Evolutionary conservation across 1,140 invertebrate species (phyloP), one percentile per base, ranked within the genome.

Genomic region (Nasonia vitripennis): DNA sequence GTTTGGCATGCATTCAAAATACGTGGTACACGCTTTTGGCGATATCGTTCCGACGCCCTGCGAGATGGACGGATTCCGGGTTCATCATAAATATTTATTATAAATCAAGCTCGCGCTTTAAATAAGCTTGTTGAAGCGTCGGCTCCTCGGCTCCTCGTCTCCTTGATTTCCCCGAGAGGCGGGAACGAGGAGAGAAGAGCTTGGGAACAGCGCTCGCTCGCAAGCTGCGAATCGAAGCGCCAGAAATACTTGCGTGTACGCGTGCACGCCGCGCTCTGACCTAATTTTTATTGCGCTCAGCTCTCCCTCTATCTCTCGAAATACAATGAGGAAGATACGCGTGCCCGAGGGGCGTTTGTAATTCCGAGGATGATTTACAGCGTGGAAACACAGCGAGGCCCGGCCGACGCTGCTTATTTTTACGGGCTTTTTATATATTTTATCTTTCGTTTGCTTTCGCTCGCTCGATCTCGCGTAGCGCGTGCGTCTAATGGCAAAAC

Each of bases 331-430:
- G 34, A 20, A 62, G 14, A 62, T 41, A 77, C 48, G 5, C 37
- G 10, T 9, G 27, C 27, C 41, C 51, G 23, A 17, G 23, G 68
- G 31, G 73, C 73, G 7, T 62, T n/a, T 74, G 45, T 75, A 34
- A 82, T 82, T 82, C 41, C 34, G 37, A 12, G 34, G 31, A 84
- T 84, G 67, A 84, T 84, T 84, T 84, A 84, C 45, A 45, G 37
- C 11, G 9, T 55, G 75, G 20, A 34, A 70, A 80, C 37, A 5
- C 11, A 7, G 20, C 70, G 55, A 20, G 20, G 3, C 12, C 2
- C 70, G 9, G 34, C 34, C 14, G 68, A 31, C 34, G 48, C 34
- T 70, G 78, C 34, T 68, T 80, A 67, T 84, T 83, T 77, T 83
- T 83, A 67, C 81, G 27, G 31, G 34, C 11, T 27, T 81, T 81